A percentile compares a stretch with the other conserved stretches of the same genome.
Evolutionary conservation across 1,140 invertebrate species (phyloP).

Genomic region (Octopus bimaculoides): DNA sequence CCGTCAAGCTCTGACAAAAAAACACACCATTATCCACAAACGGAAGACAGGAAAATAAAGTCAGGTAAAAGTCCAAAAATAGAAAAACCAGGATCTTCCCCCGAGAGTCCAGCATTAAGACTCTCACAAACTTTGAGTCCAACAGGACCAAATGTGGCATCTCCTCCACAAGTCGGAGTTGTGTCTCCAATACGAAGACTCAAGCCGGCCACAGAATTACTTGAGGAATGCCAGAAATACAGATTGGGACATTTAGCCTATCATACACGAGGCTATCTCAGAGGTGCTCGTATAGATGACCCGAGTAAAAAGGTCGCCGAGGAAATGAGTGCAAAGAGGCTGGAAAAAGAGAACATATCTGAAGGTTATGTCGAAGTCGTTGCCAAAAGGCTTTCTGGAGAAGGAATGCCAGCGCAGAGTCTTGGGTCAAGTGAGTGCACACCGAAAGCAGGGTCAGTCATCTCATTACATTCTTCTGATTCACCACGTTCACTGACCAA

Average conservation of each 20-base stretch:
- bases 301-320: slow-evolving; percentile 10
- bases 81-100: not conserved
- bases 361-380: slow-evolving; percentile 43
- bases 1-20: not conserved
- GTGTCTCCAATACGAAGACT: slow-evolving; percentile 26
- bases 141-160: slow-evolving; percentile 22
- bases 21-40: not conserved
- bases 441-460: slow-evolving; percentile 19
- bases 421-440: slow-evolving; percentile 25
- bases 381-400: slow-evolving; percentile 44
- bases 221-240: slow-evolving; percentile 48
- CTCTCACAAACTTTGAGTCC: slow-evolving; percentile 35
- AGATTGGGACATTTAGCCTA: slow-evolving; percentile 45
- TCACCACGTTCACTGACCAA: slow-evolving; percentile 40
- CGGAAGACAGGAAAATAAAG: not conserved
- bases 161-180: slow-evolving; percentile 9
- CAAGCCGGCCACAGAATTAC: slow-evolving; percentile 48
- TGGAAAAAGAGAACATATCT: slow-evolving; percentile 47
- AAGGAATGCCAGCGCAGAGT: slow-evolving; percentile 37
- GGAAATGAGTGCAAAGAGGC: slow-evolving; percentile 21
- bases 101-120: slow-evolving; percentile 14
- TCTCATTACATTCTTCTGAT: slow-evolving; percentile 29
- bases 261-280: slow-evolving; percentile 40
- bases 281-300: slow-evolving; percentile 31
- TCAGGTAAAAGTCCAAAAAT: not conserved